Evolutionary conservation across 2,113 vertebrate genomes (phyloP), one percentile per base, ranked within the genome.

Genomic region (Electrona antarctica): DNA sequence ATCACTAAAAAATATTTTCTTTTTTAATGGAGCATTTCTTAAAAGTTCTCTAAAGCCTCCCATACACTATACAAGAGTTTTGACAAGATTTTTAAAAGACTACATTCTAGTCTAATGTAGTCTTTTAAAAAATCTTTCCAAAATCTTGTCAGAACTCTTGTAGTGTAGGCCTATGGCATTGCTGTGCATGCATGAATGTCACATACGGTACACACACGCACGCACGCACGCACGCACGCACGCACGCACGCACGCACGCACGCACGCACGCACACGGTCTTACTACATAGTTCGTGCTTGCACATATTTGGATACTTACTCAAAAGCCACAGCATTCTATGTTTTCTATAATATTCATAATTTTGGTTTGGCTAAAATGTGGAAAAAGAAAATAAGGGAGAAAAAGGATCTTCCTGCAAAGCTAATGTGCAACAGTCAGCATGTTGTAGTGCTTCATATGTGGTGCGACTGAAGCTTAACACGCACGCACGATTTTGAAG

Each of bases 271-370:
- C 66, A 56, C 6, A 64, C 46, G 21, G 21, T 21, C 21, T 21
- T 21, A 21, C 21, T 21, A 72, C 47, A 48, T 60, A 54, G 48
- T 84, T 63, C 41, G 7, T 85, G 76, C 82, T 75, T 84, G 78
- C 74, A 85, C 80, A 90, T 90, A 87, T 88, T 86, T 88, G 73
- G 80, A 88, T 52, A 45, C 55, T 62, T 45, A 85, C 68, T 83
- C 70, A 56, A 65, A 88, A 88, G 87, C 81, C 89, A 76, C 88
- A 88, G 74, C 71, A 84, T 87, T 82, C 74, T 83, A 82, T 82
- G 75, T 90, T 89, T 92, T 90, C 77, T 89, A 89, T 86, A 85
- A 90, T 85, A 89, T 90, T 91, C 79, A 81, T 86, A 73, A 88
- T 90, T 92, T 90, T 87, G 84, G 80, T 85, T 90, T 91, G 89